Evolutionary conservation across 64 coral and sea anemone genomes (phyloP), one percentile per base, ranked within the genome.

Genomic region (Pocillopora verrucosa): DNA sequence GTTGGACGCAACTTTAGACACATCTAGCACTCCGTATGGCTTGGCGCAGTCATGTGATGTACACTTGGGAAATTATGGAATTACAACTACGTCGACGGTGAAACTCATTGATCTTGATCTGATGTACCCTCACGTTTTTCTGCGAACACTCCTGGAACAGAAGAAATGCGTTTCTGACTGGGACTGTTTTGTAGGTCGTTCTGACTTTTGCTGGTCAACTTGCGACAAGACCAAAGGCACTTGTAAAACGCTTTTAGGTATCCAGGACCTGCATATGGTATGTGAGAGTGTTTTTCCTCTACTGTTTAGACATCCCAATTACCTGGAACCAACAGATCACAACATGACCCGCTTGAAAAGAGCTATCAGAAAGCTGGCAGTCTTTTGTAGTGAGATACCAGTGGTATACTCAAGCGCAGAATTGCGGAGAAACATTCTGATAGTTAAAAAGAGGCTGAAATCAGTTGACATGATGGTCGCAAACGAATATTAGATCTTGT

Each of bases 1-100:
- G 22, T 24, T 70, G 11, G 67, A 70, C 22, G 67, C 67, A 70
- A 70, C 67, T 25, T 30, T n/a, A 70, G 67, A 70, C 1, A 20
- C n/a, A 24, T 22, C 67, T 25, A 24, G 11, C 2, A 24, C 67
- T 30, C 67, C 0, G 9, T 70, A 70, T 70, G 67, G 67, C 67
- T 70, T 70, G n/a, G n/a, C 67, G 34, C 82, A 51, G 61, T 84
- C 79, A 0, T 98, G 95, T 78, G 95, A 98, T 76, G 60, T 65
- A 16, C 92, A 98, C 58, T 59, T 94, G 30, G 89, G 89, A 58
- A 98, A 98, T 45, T 91, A 81, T 92, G 95, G 95, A n/a, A 69
- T 94, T 24, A 90, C 91, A 73, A 77, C 60, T 35, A 59, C 86
- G 59, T 84, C 60, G 22, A 16, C 61, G 5, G 63, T 92, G 11